phyloP scores from a whole-genome alignment of 30 jellyfish, hydroid and myxozoan genomes.

The Aurelia sp. region DNA sequence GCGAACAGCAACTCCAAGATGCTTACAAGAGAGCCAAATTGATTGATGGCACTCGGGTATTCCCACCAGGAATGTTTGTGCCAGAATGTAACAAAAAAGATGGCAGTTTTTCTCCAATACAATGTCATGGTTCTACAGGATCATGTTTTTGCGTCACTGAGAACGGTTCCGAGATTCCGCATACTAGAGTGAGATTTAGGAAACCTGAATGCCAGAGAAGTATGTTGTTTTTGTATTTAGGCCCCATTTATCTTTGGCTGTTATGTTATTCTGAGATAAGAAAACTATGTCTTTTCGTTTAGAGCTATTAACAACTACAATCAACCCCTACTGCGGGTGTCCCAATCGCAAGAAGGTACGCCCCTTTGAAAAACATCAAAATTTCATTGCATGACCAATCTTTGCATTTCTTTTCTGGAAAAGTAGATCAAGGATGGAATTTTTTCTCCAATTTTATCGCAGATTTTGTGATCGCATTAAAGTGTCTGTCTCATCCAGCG shows the following conservation, averaged over 20 bases:
- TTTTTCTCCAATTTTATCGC: too few species aligned
- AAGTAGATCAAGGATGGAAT: too few species aligned
- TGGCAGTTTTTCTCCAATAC: slow-evolving; percentile 68
- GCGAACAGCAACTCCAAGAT: slow-evolving; percentile 18
- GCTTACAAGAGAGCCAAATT: slow-evolving; percentile 1
- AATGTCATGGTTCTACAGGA: slow-evolving; percentile 88
- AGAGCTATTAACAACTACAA: too few species aligned
- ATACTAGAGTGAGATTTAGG: slow-evolving; percentile 37
- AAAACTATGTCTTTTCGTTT: too few species aligned
- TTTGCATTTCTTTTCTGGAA: too few species aligned
- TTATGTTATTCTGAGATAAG: too few species aligned
- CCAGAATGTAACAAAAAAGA: slow-evolving; percentile 75
- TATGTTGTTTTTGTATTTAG: slow-evolving; percentile 4
- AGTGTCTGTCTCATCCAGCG: too few species aligned
- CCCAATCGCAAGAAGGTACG: too few species aligned
- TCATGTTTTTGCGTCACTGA: slow-evolving; percentile 75
- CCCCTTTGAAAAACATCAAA: too few species aligned
- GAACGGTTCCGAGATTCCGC: slow-evolving; percentile 55
- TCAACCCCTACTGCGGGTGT: too few species aligned
- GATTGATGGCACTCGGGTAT: slow-evolving; percentile 38
- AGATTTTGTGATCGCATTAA: too few species aligned
- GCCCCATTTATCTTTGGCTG: neutral
- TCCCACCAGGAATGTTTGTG: slow-evolving; percentile 68
- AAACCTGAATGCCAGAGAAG: slow-evolving; percentile 58
- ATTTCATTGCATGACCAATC: too few species aligned